Base-by-base conservation (phyloP, 2,113 vertebrate genomes). In the Pelobates fuscus region DNA sequence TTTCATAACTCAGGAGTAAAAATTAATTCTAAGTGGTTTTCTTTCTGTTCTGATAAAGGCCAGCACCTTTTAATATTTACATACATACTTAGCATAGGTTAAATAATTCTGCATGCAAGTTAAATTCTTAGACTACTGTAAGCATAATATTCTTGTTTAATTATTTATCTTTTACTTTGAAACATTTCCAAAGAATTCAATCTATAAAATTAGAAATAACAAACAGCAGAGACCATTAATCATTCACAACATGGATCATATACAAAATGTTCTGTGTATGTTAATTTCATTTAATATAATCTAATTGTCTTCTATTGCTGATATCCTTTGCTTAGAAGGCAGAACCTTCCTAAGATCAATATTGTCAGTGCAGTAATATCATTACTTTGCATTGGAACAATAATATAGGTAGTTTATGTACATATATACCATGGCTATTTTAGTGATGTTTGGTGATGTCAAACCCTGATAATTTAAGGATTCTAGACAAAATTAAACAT, bases 201-300 rank as follows among this genome's bases (percentile, higher is more conserved):
- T 75, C 72, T 49, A 67, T 75, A 67, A 75, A 75, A 75, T 75
- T 63, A 67, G 63, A 75, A 67, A 46, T 21, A 46, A 67, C 32
- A 37, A 37, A 37, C 32, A 37, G 10, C 32, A 52, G 67, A 75
- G 63, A 30, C 43, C 63, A 67, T 75, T 58, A 75, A 75, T 75
- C 72, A 75, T 67, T 59, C n/a, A 57, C 37, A 46, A 67, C 55
- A 75, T 57, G 57, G 58, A 62, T 63, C 72, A 57, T 74, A 74
- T 29, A 54, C 71, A 67, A 59, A 75, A 75, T 75, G 72, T 67
- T 67, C 72, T 75, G 52, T 67, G 72, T 54, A 75, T 75, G 72
- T 75, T 75, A 67, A 67, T 75, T 75, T 67, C 72, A 67, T 75
- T 75, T 75, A 75, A 75, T 75, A 67, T 66, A 75, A 75, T 75